A percentile compares a stretch with the other conserved stretches of the same genome.
These are phyloP conservation scores for Lemur catta DNA, from an alignment of 2,797 vertebrate species.

Conservation along the genomic window DNA sequence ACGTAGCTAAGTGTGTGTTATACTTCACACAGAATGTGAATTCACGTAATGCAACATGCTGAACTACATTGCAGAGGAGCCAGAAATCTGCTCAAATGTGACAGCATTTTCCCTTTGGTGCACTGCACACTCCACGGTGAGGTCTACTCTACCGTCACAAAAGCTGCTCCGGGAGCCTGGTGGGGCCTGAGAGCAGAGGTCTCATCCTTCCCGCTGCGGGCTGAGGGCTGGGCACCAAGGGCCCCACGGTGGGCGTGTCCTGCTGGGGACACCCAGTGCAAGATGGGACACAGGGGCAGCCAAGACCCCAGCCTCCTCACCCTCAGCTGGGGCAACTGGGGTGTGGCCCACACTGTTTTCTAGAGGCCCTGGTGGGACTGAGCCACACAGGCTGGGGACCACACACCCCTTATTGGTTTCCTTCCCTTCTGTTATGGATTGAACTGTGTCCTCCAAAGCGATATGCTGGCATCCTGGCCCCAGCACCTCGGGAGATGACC, in stretches of 20 bases:
- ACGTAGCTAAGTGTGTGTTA: not conserved
- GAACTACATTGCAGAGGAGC: not conserved
- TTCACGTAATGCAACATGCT: not conserved
- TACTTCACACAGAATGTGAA: not conserved
- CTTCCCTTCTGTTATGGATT: not conserved
- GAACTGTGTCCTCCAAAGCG: not conserved
- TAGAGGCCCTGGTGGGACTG: too few species aligned
- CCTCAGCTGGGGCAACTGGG: not conserved
- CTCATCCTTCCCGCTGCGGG: not conserved
- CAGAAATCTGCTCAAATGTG: not conserved
- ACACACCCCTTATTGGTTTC: not conserved
- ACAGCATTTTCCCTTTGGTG: not conserved
- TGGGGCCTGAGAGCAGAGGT: too few species aligned
- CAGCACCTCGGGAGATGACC: not conserved
- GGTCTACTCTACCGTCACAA: too few species aligned
- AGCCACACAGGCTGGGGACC: not conserved
- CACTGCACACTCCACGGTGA: not conserved
- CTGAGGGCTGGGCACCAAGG: too few species aligned
- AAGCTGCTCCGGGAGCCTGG: not conserved
- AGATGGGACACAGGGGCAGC: not conserved
- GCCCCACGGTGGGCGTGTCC: accelerated
- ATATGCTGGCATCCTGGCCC: not conserved
- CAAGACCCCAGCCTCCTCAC: accelerated
- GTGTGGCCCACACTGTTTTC: too few species aligned
- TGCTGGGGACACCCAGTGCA: not conserved